Conservation (phyloP, 64 coral and sea anemone genomes). For the Platygyra sinensis region DNA sequence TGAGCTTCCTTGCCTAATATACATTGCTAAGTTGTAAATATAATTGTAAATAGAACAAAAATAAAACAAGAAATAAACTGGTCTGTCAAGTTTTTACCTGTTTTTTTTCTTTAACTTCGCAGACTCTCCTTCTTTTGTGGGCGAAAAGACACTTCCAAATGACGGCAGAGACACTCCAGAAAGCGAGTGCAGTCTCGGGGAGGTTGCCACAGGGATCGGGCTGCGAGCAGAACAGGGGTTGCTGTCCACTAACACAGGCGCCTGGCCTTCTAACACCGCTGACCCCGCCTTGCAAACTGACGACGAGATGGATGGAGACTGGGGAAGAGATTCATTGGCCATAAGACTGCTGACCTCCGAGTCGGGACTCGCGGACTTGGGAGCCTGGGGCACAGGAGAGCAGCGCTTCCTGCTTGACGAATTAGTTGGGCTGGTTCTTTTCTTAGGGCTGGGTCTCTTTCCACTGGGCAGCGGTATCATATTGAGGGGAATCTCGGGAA, state of each 20-base stretch:
- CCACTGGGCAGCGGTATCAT: constrained; percentile 43
- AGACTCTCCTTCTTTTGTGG: constrained; percentile 44
- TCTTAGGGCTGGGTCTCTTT: constrained; percentile 24
- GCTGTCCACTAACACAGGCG: constrained; percentile 80
- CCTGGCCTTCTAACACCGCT: constrained; percentile 50
- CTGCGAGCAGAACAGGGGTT: constrained; percentile 85
- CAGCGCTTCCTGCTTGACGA: neutral
- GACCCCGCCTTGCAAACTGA: constrained; percentile 47
- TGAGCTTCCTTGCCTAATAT: too few relatives aligned
- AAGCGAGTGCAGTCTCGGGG: constrained; percentile 14
- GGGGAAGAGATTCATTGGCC: constrained; percentile 68
- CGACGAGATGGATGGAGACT: constrained; percentile 71
- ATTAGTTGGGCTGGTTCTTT: neutral
- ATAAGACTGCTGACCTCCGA: constrained; percentile 62
- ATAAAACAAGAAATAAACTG: neutral
- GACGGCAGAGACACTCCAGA: constrained; percentile 68
- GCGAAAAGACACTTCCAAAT: constrained; percentile 83
- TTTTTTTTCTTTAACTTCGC: neutral
- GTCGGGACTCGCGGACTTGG: constrained; percentile 36
- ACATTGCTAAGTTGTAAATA: too few relatives aligned
- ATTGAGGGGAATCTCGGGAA: constrained; percentile 11
- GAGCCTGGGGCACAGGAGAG: neutral
- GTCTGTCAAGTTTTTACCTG: neutral
- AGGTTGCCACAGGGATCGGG: constrained; percentile 74
- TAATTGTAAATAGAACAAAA: too few relatives aligned